A percentile compares a stretch with the other conserved stretches of the same genome.
These are phyloP conservation scores for Cercocebus atys DNA, from an alignment of 2,113 vertebrate species.

Conservation along the genomic window DNA sequence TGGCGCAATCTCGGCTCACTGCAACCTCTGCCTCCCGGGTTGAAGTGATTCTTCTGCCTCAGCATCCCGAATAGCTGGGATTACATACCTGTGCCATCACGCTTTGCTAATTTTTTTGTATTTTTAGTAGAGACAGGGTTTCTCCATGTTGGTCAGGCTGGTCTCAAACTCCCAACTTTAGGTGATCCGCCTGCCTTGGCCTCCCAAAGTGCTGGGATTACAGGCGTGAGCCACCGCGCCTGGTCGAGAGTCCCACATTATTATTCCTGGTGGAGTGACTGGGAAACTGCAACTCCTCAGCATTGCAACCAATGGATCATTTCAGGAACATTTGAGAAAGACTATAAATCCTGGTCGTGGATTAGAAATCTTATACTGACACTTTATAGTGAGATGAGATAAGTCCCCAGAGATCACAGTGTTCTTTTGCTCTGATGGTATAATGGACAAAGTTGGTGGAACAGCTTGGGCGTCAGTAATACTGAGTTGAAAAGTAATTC, in stretches of 20 bases:
- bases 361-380: not conserved
- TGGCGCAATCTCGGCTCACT: too few relatives aligned
- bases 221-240: too few relatives aligned
- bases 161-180: too few relatives aligned
- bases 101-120: too few relatives aligned
- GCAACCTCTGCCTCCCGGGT: too few relatives aligned
- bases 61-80: too few relatives aligned
- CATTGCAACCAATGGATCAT: not conserved
- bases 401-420: not conserved
- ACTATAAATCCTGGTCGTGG: not conserved
- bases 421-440: not conserved
- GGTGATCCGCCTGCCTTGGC: too few relatives aligned
- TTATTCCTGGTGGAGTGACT: not conserved
- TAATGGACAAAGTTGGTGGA: not conserved
- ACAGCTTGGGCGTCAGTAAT: not conserved
- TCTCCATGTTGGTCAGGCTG: too few relatives aligned
- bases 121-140: too few relatives aligned
- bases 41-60: too few relatives aligned
- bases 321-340: not conserved
- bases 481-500: not conserved
- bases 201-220: too few relatives aligned
- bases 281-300: not conserved
- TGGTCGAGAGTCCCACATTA: not conserved
- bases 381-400: not conserved
- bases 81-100: too few relatives aligned